Evolutionary conservation across 2,888 invertebrate genomes (phyloP), one percentile per base, ranked within the genome.

Genomic region (Sarcophaga subvicina): DNA sequence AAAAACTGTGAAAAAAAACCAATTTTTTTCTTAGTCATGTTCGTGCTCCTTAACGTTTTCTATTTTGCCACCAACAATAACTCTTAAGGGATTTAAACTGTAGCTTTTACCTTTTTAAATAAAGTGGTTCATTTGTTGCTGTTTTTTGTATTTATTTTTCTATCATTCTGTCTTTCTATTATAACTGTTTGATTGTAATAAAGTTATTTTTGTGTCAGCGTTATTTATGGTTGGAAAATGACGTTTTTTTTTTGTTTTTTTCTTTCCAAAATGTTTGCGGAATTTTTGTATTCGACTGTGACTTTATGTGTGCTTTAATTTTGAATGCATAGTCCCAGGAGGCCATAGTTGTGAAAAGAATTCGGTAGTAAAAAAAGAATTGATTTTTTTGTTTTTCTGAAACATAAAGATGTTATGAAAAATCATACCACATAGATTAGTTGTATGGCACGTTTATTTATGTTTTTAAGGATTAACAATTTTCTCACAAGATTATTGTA

Each of bases 81-180:
- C 63, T 85, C 87, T 87, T 87, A 82, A 87, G 87, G 87, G 87
- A 87, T 59, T 79, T 84, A 73, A 69, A 3, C 60, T 27, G 17
- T 45, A 45, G 60, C 25, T 71, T 77, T 80, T 81, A 47, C 20
- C 66, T 69, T 81, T 81, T 85, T 25, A n/a, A 54, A 69, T 64
- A 79, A 78, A 75, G 71, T 71, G 20, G 17, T 69, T 63, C 37
- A 81, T 8, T 75, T 11, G 27, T 60, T 73, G 78, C 14, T 45
- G 47, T 66, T 20, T 64, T 14, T 27, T 27, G 2, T 27, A 20
- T 14, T 45, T 1, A 14, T 59, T 73, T 60, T 49, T 64, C 6
- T 63, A 27, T 80, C 17, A 14, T 14, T 66, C 37, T 20, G 63
- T 49, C 14, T 22, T 63, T 75, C 37, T 63, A 60, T n/a, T 60